Evolutionary conservation across 35 echinoderm and acorn worm species (phyloP), one percentile per base, ranked within the genome.

Genomic region (Apostichopus parvimensis): DNA sequence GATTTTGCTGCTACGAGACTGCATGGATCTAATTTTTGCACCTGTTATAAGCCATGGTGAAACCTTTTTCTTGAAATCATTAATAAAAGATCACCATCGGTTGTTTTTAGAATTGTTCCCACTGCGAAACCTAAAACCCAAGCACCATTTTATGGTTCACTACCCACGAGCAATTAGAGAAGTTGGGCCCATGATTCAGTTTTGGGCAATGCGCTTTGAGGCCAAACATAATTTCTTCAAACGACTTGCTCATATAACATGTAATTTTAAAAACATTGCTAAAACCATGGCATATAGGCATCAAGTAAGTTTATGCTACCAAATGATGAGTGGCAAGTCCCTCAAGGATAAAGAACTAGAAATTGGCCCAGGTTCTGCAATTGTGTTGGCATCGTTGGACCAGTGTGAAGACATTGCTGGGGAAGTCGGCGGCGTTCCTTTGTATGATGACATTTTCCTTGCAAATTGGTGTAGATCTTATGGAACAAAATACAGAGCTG

Each of bases 11-110:
- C 90, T 96, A 11, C 75, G 81, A 10, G 84, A 93, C 9, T 93
- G 94, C 54, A 87, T 95, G 94, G 91, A 95, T 60, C 77, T 95
- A 13, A 93, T 95, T 14, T 95, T 92, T 90, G 83, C 94, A 59
- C 55, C 56, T 77, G 65, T 28, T 8, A 89, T 95, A 26, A 93
- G 76, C 57, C 8, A 2, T 28, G 94, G 45, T 17, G 91, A 93
- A 52, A 93, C 91, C 9, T 21, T 89, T 2, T 93, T 21, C 61
- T 25, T 95, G 77, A 80, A 92, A 87, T 24, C 87, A 1, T 25
- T 95, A n/a, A 95, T 94, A 14, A 83, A 65, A 77, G 87, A 94
- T 77, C 88, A 94, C 64, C 93, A 94, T 57, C 24, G 5, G 8
- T 66, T 70, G 9, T 95, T 92, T 75, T 61, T 95, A n/a, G 52